These are phyloP conservation scores for Hybos culiciformis DNA, from an alignment of 2,888 invertebrate species.

Conservation along the genomic window DNA sequence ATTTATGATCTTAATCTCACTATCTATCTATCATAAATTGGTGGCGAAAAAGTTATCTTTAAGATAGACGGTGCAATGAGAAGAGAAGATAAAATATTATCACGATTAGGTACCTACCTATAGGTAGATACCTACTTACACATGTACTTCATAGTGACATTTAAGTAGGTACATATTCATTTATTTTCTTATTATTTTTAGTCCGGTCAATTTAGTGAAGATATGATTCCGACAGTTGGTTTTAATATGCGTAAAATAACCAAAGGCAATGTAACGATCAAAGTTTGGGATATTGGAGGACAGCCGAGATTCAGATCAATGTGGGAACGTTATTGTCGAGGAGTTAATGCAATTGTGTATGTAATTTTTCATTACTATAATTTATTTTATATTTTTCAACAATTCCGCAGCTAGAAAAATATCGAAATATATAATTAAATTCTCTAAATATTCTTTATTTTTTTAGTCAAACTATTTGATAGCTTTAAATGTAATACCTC, in stretches of 20 bases:
- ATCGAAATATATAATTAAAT: too few species aligned
- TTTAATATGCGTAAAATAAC: slow-evolving; percentile 99
- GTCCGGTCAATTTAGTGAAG: slow-evolving; percentile 99
- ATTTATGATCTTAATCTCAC: too few species aligned
- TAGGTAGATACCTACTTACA: slow-evolving; percentile 1
- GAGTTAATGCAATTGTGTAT: slow-evolving; percentile 99
- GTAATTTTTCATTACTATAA: slow-evolving; percentile 25
- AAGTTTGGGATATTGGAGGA: slow-evolving; percentile 91
- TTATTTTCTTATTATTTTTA: slow-evolving; percentile 38
- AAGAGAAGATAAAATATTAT: too few species aligned
- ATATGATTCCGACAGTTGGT: slow-evolving; percentile 99
- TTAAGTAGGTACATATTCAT: background rate
- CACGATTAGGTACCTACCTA: background rate
- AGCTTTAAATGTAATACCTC: too few species aligned
- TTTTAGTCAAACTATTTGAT: too few species aligned
- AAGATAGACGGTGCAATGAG: too few species aligned
- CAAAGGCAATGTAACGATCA: slow-evolving; percentile 99
- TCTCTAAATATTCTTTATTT: too few species aligned
- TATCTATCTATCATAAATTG: too few species aligned
- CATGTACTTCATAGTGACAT: background rate
- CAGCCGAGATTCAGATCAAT: slow-evolving; percentile 98
- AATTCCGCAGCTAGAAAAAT: background rate
- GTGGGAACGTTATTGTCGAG: slow-evolving; percentile 99
- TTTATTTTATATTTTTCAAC: background rate
- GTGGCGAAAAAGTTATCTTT: too few species aligned